Evolutionary conservation across 2,888 invertebrate species (phyloP).

Genomic region (Archaeoteleia sp.): DNA sequence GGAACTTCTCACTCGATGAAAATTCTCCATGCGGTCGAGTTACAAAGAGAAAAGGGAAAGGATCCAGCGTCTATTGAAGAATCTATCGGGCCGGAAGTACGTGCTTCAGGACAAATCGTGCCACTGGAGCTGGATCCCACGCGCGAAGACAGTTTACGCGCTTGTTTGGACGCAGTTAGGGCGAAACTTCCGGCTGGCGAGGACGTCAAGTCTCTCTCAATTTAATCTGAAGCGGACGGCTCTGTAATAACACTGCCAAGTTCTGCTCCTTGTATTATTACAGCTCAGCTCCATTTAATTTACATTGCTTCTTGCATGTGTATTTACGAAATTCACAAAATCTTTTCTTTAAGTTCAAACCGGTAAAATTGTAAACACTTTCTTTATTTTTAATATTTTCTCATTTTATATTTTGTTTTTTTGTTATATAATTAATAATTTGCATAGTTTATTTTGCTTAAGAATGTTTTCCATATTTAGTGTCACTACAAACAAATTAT

Average conservation of each 20-base stretch:
- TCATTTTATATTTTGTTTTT: too few species aligned
- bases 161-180: slow-evolving; percentile 86
- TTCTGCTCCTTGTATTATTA: slow-evolving; percentile 31
- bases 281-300: slow-evolving; percentile 26
- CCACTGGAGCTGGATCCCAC: slow-evolving; percentile 86
- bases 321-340: slow-evolving; percentile 10
- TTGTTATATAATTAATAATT: too few species aligned
- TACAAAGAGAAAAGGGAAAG: slow-evolving; percentile 75
- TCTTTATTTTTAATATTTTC: too few species aligned
- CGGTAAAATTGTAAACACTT: slow-evolving; percentile 1
- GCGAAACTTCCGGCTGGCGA: slow-evolving; percentile 89
- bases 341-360: slow-evolving; percentile 17
- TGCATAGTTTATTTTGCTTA: too few species aligned
- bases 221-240: slow-evolving; percentile 34
- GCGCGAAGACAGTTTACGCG: slow-evolving; percentile 86
- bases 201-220: slow-evolving; percentile 78
- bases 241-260: slow-evolving; percentile 17
- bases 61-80: slow-evolving; percentile 75
- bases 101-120: slow-evolving; percentile 77
- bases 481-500: too few species aligned
- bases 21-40: slow-evolving; percentile 79
- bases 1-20: slow-evolving; percentile 79
- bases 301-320: slow-evolving; percentile 16
- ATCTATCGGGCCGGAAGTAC: slow-evolving; percentile 71
- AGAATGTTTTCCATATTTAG: too few species aligned